Evolutionary conservation across 92 coral and sea anemone genomes (phyloP), one percentile per base, ranked within the genome.

Genomic region (Siderastrea siderea): DNA sequence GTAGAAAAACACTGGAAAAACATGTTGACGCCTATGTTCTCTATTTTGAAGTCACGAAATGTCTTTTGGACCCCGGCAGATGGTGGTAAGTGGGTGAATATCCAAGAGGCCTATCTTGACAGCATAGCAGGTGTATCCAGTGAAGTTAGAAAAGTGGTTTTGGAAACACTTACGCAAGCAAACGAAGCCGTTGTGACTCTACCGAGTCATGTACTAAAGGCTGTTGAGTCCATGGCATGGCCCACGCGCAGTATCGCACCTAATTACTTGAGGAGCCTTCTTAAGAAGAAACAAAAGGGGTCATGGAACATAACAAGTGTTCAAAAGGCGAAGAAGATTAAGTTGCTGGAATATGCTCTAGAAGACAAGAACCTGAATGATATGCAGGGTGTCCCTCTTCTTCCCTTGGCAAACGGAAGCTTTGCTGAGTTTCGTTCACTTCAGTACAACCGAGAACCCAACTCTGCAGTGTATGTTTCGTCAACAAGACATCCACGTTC

Each of bases 1-100:
- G 98, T 94, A 19, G 85, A 89, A 52, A 61, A 74, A 5, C 92
- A 96, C 54, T 96, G 99, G 99, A 82, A 75, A 47, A 68, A 88
- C 52, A 87, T 94, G 76, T 85, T 96, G 26, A 64, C 74, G 47
- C 87, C 96, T 0, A 84, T 96, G 86, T 86, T 77, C 47, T 80
- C 83, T 45, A 84, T 72, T 53, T 82, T 96, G 78, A 53, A 62
- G 6, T 62, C 50, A 8, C 61, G 84, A 55, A 81, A 76, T 5
- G 84, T 96, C 19, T 86, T 94, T 53, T 89, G 90, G 96, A 84
- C 96, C 47, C 17, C 48, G 4, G 72, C 96, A 44, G 55, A 64
- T 15, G 68, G 68, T 64, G 68, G 90, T 43, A 75, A 74, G 76
- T 96, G 99, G 99, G 59, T 91, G 48, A 60, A 43, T n/a, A 79